phyloP scores from a whole-genome alignment of 2,888 invertebrate species.

The Dione juno region DNA sequence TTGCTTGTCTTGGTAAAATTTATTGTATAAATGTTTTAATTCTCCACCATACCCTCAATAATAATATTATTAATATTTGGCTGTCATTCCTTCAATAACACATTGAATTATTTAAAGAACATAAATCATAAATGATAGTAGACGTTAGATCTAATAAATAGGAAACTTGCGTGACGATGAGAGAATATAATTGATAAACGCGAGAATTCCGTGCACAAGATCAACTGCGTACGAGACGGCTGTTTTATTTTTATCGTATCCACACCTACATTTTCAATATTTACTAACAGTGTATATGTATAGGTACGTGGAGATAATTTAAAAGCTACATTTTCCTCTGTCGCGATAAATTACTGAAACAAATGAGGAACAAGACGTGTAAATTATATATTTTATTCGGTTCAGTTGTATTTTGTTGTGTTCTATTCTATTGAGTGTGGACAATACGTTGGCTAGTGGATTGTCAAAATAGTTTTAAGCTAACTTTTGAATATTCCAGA shows the following conservation, averaged over 20 bases:
- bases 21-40: no score
- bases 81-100: no score
- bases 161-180: no score
- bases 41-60: no score
- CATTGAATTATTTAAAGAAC: no score
- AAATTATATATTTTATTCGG: slow-evolving; percentile 16
- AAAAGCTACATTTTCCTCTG: slow-evolving; percentile 20
- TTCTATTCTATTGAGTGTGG: background rate
- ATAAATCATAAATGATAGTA: background rate
- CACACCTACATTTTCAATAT: slow-evolving; percentile 25
- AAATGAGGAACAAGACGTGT: slow-evolving; percentile 11
- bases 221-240: background rate
- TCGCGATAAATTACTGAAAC: slow-evolving; percentile 22
- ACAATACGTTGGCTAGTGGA: background rate
- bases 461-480: no score
- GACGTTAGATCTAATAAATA: no score
- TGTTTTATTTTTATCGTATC: slow-evolving; percentile 24
- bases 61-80: no score
- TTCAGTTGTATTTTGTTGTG: background rate
- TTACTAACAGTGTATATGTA: slow-evolving; percentile 24
- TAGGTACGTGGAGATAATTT: slow-evolving; percentile 9
- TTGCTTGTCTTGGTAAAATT: no score
- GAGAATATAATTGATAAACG: background rate
- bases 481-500: no score
- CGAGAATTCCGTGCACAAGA: background rate